A percentile compares a stretch with the other conserved stretches of the same genome.
Evolutionary conservation across 1,140 invertebrate genomes (phyloP).

Genomic region (Pinna nobilis): DNA sequence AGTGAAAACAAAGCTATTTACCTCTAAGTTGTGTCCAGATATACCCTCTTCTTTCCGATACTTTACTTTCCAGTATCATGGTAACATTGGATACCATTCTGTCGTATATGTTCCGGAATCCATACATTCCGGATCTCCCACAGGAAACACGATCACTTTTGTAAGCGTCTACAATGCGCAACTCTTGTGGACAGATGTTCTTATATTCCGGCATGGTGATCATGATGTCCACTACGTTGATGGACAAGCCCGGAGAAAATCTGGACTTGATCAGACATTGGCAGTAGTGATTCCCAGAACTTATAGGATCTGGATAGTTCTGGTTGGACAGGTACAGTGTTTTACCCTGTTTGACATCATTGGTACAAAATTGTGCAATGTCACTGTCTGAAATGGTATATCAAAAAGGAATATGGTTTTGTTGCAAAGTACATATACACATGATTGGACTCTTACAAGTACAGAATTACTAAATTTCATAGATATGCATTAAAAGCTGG

Average conservation of each 20-base stretch:
- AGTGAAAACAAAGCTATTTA: neutral
- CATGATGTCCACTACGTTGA: constrained; percentile 59
- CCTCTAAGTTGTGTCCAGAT: constrained; percentile 39
- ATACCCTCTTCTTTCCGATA: constrained; percentile 42
- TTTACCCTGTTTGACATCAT: constrained; percentile 51
- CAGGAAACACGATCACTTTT: constrained; percentile 47
- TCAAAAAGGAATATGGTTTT: neutral
- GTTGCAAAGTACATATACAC: no score
- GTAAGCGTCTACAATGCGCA: constrained; percentile 44
- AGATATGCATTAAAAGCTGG: neutral
- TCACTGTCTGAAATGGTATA: constrained; percentile 44
- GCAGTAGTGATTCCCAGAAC: constrained; percentile 32
- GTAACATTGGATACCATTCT: constrained; percentile 53
- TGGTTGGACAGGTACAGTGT: constrained; percentile 53
- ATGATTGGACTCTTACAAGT: neutral
- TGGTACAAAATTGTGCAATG: constrained; percentile 52
- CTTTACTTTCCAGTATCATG: constrained; percentile 40
- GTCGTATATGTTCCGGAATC: constrained; percentile 56
- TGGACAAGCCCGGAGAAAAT: constrained; percentile 42
- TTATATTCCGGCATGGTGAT: constrained; percentile 42
- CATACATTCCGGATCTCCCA: constrained; percentile 53
- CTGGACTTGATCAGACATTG: constrained; percentile 49
- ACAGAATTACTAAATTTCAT: neutral
- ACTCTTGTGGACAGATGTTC: constrained; percentile 29
- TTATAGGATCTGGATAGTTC: constrained; percentile 53